Evolutionary conservation across 2,888 invertebrate species (phyloP), one percentile per base, ranked within the genome.

Genomic region (Phyto melanocephala): DNA sequence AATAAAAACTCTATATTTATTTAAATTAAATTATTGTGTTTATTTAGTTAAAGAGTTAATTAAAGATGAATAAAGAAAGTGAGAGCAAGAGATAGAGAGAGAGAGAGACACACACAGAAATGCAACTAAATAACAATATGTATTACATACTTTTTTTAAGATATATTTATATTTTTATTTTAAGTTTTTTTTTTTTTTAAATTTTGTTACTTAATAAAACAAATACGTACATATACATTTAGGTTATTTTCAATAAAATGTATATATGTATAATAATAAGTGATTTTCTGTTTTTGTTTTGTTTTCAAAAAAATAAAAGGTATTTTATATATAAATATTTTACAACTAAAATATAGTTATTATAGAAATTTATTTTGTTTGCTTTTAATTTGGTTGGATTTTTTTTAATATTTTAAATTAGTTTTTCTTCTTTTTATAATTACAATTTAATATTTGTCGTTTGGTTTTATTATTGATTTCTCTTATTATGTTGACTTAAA

Each of bases 251-350:
- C 78, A 70, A 79, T 45, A 82, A 45, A 71, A 67, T 78, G 70
- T 75, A 75, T 70, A 62, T 2, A 80, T 45, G 63, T 22, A 28
- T 40, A 17, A 15, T 52, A 47, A 71, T 50, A 67, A 58, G 42
- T 71, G 33, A n/a, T 56, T 68, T 40, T 70, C 72, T 8, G 45
- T 67, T 58, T 35, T 56, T 40, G 10, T 22, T 62, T 68, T 71
- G 8, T 67, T n/a, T 74, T 71, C 60, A 62, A 24, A 68, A 68
- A 82, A 24, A 68, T 58, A 82, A 75, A 79, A 75, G 33, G 50
- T 82, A 82, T 82, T n/a, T 76, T 79, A 79, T 82, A 79, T 81
- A 82, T 77, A 81, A 77, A 77, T 81, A 81, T 81, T 56, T 42
- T 78, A 78, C 78, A 78, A 65, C 78, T 70, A 65, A 78, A 70